Evolutionary conservation across 2,888 invertebrate genomes (phyloP).

Genomic region (Tetheella fluctuosa): DNA sequence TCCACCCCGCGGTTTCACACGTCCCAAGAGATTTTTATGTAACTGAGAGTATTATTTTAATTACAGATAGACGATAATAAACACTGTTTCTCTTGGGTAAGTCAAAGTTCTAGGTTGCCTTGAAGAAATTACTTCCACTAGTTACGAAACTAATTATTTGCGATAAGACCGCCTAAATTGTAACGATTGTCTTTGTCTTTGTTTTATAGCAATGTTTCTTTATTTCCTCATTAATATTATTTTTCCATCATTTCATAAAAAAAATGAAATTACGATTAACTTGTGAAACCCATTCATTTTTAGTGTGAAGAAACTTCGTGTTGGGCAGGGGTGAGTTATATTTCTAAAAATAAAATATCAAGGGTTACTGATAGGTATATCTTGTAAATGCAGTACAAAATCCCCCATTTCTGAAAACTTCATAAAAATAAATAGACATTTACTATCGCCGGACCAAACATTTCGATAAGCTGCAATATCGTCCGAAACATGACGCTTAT

Average conservation of each 20-base stretch:
- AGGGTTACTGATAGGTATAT: too few species aligned
- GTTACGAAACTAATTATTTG: too few species aligned
- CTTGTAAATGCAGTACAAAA: too few species aligned
- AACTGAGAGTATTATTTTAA: background rate
- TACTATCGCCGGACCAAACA: background rate
- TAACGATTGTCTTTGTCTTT: too few species aligned
- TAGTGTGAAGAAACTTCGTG: constrained; percentile 23
- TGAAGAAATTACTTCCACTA: too few species aligned
- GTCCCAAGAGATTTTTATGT: too few species aligned
- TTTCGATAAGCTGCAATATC: background rate
- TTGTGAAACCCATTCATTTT: constrained; percentile 6
- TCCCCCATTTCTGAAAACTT: background rate
- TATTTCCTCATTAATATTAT: too few species aligned
- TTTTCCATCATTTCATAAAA: too few species aligned
- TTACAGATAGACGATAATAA: background rate
- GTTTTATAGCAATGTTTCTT: too few species aligned
- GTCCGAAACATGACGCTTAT: background rate
- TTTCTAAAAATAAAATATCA: background rate
- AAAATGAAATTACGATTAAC: too few species aligned
- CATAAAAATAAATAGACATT: background rate
- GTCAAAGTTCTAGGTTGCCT: background rate
- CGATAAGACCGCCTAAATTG: too few species aligned
- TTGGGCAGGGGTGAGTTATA: constrained; percentile 16
- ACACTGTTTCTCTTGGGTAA: background rate
- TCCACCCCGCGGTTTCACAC: too few species aligned